Base-by-base conservation (phyloP, 1,140 invertebrate genomes). In the Teleogryllus occipitalis region DNA sequence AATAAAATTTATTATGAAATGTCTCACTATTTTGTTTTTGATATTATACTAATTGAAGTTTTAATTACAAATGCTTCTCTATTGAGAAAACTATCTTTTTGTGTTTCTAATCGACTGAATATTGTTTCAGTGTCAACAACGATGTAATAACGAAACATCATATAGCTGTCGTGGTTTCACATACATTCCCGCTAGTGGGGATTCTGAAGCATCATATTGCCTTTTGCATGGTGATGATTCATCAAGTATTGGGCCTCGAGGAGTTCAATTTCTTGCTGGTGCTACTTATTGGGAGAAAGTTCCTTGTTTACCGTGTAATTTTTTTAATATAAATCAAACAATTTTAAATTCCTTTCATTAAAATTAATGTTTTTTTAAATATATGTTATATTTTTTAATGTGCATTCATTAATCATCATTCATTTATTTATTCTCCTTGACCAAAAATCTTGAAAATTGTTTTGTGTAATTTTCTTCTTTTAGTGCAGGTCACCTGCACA, bases 221-320 rank as follows among this genome's bases (percentile, higher is more conserved):
- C 80, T 85, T 7, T 81, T 90, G 8, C 87, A 88, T 73, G 85
- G 87, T 10, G 88, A 89, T 76, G 87, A 88, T 76, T 85, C 85
- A 14, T 82, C 83, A 10, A 86, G 85, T 54, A 83, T 85, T 7
- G 87, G 87, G 27, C 84, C 85, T 12, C 86, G 86, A 74, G 83
- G 86, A 2, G 81, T 90, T 7, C 75, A 85, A 2, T 79, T 82
- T 7, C 77, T 80, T 54, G 80, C 84, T 0, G 87, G 88, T 54
- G 85, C 85, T 0, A 82, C 85, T 47, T 90, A 89, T 82, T 86
- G 84, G 78, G 89, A 91, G 82, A 84, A 86, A 77, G 85, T 88
- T 18, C 85, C 88, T 7, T 91, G 90, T 81, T 82, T 90, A 0
- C 86, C 90, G 81, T 80, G 89, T 90, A 83, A 86, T 87, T 84